A percentile compares a stretch with the other conserved stretches of the same genome.
Conservation (phyloP, 2,113 vertebrate species). For the human region GRCh38 chr21:19286501-19287000, state of each 20-base stretch:
- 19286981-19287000: conserved; percentile 58
- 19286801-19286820: background rate
- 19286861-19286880: background rate
- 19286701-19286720: background rate
- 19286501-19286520: background rate
- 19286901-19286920: conserved; percentile 20
- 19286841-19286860: background rate
- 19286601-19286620: background rate
- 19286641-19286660: background rate
- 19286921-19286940: conserved; percentile 56
- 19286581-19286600: background rate
- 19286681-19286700: background rate
- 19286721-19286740: background rate
- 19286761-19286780: background rate
- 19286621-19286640: background rate
- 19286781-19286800: background rate
- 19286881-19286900: conserved; percentile 39
- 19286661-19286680: background rate
- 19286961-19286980: conserved; percentile 54
- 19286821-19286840: background rate
- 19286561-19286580: background rate
- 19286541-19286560: background rate
- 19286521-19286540: background rate
- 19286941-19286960: conserved; percentile 51
- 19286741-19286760: background rate